A percentile compares a stretch with the other conserved stretches of the same genome.
These are phyloP conservation scores for Heteromyza rotundicornis DNA, from an alignment of 2,888 invertebrate species.

Conservation along the genomic window DNA sequence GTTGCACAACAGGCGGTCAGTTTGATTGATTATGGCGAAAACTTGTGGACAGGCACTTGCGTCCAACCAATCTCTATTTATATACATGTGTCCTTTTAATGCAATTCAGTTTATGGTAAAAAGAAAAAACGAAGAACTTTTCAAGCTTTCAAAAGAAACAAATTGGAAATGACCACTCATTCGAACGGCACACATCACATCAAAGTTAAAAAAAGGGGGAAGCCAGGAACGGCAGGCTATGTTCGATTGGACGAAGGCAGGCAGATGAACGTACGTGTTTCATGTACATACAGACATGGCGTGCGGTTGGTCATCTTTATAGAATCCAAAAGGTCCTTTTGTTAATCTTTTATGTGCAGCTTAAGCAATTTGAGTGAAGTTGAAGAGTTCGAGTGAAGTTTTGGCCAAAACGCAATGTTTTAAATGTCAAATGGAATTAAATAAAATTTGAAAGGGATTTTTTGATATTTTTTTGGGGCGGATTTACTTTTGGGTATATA, in stretches of 20 bases:
- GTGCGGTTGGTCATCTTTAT: constrained; percentile 49
- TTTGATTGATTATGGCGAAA: constrained; percentile 63
- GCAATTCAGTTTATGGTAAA: constrained; percentile 39
- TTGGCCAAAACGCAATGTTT: constrained; percentile 22
- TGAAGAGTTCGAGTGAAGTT: constrained; percentile 2
- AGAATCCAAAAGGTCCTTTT: neutral
- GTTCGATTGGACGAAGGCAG: constrained; percentile 9
- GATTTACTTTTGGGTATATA: too few species aligned
- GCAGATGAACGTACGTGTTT: neutral
- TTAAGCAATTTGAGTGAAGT: too few species aligned
- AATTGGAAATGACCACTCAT: constrained; percentile 48
- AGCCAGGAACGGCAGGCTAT: constrained; percentile 18
- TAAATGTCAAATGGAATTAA: constrained; percentile 49
- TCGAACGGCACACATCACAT: constrained; percentile 10
- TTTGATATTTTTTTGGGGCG: too few species aligned
- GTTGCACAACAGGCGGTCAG: constrained; percentile 36
- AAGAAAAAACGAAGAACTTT: constrained; percentile 27
- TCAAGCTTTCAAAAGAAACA: constrained; percentile 24
- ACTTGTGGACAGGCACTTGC: constrained; percentile 61
- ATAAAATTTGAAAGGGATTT: constrained; percentile 47
- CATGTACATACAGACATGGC: constrained; percentile 1
- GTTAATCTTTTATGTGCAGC: neutral
- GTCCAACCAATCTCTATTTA: constrained; percentile 59
- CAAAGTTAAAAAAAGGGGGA: constrained; percentile 8
- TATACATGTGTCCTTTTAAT: constrained; percentile 61